A percentile compares a stretch with the other conserved stretches of the same genome.
Conservation (phyloP, 2,797 vertebrate species). For the Hippoglossus hippoglossus region DNA sequence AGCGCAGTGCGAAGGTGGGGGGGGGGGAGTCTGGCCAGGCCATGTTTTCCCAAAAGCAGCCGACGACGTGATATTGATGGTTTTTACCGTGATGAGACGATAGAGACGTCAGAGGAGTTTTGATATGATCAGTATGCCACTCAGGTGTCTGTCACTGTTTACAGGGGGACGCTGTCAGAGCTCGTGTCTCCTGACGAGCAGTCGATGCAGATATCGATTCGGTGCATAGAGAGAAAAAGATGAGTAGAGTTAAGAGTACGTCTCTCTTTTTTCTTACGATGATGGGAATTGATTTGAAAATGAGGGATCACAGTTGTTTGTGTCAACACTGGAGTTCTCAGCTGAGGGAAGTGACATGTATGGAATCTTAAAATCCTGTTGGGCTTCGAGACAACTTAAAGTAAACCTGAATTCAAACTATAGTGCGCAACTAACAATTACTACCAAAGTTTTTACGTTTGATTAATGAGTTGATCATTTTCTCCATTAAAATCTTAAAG, state of each 20-base stretch:
- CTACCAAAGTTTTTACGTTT: too few relatives aligned
- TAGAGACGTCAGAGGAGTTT: conserved; percentile 37
- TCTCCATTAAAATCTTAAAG: too few relatives aligned
- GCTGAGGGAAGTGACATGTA: too few relatives aligned
- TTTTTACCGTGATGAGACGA: conserved; percentile 2
- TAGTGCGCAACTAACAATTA: too few relatives aligned
- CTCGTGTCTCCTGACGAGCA: conserved; percentile 7
- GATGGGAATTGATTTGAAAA: too few relatives aligned
- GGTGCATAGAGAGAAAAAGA: background rate
- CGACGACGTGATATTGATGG: conserved; percentile 50
- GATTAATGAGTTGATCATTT: too few relatives aligned
- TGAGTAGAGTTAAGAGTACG: background rate
- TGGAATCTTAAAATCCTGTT: too few relatives aligned
- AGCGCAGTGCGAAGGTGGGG: background rate
- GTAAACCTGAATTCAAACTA: too few relatives aligned
- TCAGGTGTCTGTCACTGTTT: conserved; percentile 44
- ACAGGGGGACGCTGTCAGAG: conserved; percentile 32
- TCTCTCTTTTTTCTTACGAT: background rate
- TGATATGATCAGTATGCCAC: conserved; percentile 45
- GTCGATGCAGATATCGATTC: conserved; percentile 47
- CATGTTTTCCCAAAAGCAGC: background rate
- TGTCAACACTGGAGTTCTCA: too few relatives aligned
- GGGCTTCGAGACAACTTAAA: too few relatives aligned
- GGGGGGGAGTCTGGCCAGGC: too few relatives aligned
- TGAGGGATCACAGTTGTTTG: too few relatives aligned